Conservation (phyloP, 2,888 invertebrate genomes). For the Aromia moschata region DNA sequence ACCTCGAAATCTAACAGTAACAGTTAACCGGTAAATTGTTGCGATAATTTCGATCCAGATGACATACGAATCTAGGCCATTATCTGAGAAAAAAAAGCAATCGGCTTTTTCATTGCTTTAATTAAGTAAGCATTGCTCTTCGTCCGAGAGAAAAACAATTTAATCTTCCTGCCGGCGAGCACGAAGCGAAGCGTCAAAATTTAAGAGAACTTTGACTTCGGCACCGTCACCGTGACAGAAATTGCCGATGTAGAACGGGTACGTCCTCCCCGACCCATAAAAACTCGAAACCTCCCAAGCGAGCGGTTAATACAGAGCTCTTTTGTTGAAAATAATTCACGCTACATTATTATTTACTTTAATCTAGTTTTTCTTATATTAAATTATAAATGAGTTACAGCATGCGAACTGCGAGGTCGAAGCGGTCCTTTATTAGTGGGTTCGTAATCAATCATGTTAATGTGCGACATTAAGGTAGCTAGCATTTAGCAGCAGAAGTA, state of each 20-base stretch:
- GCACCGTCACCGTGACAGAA: slow-evolving; percentile 38
- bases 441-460: slow-evolving; percentile 11
- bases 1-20: neutral
- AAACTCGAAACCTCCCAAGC: slow-evolving; percentile 44
- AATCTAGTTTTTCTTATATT: slow-evolving; percentile 27
- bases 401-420: slow-evolving; percentile 1
- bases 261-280: slow-evolving; percentile 37
- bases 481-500: neutral
- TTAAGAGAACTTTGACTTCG: slow-evolving; percentile 35
- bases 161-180: slow-evolving; percentile 29
- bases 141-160: slow-evolving; percentile 29
- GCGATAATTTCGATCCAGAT: slow-evolving; percentile 9
- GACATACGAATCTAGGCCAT: slow-evolving; percentile 7
- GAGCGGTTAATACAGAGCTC: slow-evolving; percentile 35
- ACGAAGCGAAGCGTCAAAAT: slow-evolving; percentile 36
- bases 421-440: neutral
- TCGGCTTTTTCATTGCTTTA: slow-evolving; percentile 21
- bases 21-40: slow-evolving; percentile 7
- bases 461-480: neutral
- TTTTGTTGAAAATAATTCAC: slow-evolving; percentile 21
- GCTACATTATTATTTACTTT: slow-evolving; percentile 28
- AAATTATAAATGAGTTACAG: slow-evolving; percentile 8
- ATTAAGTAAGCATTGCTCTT: slow-evolving; percentile 29
- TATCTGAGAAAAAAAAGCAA: slow-evolving; percentile 15
- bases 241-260: slow-evolving; percentile 35